Evolutionary conservation across 2,888 invertebrate species (phyloP).

Genomic region (Noctuana brunneofusca): DNA sequence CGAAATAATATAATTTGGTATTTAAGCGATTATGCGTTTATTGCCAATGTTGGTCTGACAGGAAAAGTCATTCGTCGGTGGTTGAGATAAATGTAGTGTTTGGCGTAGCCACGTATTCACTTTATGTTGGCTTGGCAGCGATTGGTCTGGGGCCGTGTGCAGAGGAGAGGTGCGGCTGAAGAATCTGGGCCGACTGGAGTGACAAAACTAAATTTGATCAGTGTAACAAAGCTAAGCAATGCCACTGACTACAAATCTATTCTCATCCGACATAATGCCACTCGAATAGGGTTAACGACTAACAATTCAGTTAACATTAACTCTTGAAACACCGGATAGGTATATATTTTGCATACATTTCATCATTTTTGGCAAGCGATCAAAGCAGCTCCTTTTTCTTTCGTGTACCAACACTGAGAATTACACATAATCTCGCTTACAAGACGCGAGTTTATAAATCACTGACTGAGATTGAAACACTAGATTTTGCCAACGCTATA

Average conservation of each 20-base stretch:
- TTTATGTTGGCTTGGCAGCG: conserved; percentile 73
- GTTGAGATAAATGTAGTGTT: conserved; percentile 66
- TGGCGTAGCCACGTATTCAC: conserved; percentile 57
- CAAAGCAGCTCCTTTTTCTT: conserved; percentile 35
- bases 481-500: conserved; percentile 24
- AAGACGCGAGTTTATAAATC: conserved; percentile 25
- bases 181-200: conserved; percentile 81
- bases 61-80: conserved; percentile 65
- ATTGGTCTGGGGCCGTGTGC: conserved; percentile 74
- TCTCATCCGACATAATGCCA: conserved; percentile 33
- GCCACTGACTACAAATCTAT: conserved; percentile 56
- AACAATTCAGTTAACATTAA: conserved; percentile 32
- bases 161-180: conserved; percentile 65
- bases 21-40: conserved; percentile 13
- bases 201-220: conserved; percentile 81
- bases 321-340: conserved; percentile 32
- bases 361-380: conserved; percentile 35
- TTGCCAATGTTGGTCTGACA: conserved; percentile 52
- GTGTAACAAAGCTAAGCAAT: conserved; percentile 71
- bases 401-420: conserved; percentile 15
- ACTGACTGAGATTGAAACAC: conserved; percentile 19
- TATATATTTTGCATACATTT: conserved; percentile 25
- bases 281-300: conserved; percentile 34
- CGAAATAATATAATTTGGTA: too few relatives aligned
- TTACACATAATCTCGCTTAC: conserved; percentile 32